phyloP scores from a whole-genome alignment of 2,113 vertebrate genomes.

The Gymnobelideus leadbeateri region DNA sequence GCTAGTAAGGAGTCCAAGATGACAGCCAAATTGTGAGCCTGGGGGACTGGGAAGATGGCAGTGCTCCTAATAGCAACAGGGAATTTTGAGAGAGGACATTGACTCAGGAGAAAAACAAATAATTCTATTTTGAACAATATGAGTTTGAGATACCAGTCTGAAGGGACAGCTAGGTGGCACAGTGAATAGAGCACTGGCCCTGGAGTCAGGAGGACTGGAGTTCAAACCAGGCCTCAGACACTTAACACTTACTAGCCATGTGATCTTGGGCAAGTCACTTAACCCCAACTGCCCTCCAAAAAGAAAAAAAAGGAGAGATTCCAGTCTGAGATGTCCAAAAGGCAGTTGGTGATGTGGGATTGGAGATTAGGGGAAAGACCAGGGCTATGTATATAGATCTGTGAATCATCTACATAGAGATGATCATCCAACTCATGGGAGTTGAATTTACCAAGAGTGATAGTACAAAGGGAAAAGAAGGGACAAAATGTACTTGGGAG shows the following conservation, averaged over 20 bases:
- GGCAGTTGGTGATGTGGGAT: neutral
- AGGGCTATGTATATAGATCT: neutral
- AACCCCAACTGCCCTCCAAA: too few species aligned
- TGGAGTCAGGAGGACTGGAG: too few species aligned
- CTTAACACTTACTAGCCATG: too few species aligned
- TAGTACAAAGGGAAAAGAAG: neutral
- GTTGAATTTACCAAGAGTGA: neutral
- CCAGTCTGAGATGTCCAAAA: neutral
- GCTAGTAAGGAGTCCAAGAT: neutral
- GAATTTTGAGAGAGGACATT: neutral
- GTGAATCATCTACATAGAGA: neutral
- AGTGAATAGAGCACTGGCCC: too few species aligned
- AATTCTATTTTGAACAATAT: neutral
- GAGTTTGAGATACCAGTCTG: neutral
- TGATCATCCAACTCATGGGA: neutral
- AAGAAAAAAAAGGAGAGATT: neutral
- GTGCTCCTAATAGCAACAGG: neutral
- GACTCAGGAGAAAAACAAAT: neutral
- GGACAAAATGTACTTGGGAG: neutral
- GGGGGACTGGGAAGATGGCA: neutral
- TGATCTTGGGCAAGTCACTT: too few species aligned
- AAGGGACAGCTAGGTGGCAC: too few species aligned
- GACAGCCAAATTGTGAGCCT: neutral
- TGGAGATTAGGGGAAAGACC: neutral
- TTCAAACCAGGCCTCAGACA: too few species aligned